A percentile compares a stretch with the other conserved stretches of the same genome.
Conservation (phyloP, 2,113 vertebrate species). For the Carollia perspicillata region DNA sequence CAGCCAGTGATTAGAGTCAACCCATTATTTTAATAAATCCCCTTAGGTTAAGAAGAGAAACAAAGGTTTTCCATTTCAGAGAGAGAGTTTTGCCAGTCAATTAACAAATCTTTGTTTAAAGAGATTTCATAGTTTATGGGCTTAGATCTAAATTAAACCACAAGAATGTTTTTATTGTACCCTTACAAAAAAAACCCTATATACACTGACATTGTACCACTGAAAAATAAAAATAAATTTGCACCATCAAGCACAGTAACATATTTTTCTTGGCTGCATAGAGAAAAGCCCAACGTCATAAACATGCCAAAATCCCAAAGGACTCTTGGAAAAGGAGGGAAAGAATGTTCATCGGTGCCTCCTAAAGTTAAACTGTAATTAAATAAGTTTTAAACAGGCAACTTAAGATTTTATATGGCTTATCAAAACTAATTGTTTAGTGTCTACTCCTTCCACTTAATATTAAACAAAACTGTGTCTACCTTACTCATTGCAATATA, state of each 20-base stretch:
- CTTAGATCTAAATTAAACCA: slow-evolving; percentile 32
- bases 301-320: neutral
- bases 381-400: slow-evolving; percentile 10
- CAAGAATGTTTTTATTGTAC: neutral
- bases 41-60: slow-evolving; percentile 1
- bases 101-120: slow-evolving; percentile 27
- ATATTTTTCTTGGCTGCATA: neutral
- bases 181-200: neutral
- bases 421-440: neutral
- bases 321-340: neutral
- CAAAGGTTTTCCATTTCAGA: slow-evolving; percentile 13
- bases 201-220: neutral
- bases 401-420: slow-evolving; percentile 18
- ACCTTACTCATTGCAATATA: neutral
- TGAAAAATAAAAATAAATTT: slow-evolving; percentile 24
- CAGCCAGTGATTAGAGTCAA: slow-evolving; percentile 4
- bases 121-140: neutral
- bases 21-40: slow-evolving; percentile 8
- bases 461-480: neutral
- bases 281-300: neutral
- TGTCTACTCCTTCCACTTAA: neutral
- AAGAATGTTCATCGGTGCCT: neutral
- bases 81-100: neutral
- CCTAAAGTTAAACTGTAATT: slow-evolving; percentile 21
- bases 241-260: neutral